Evolutionary conservation across 2,797 vertebrate genomes (phyloP).

Genomic region (Anguilla obscura): DNA sequence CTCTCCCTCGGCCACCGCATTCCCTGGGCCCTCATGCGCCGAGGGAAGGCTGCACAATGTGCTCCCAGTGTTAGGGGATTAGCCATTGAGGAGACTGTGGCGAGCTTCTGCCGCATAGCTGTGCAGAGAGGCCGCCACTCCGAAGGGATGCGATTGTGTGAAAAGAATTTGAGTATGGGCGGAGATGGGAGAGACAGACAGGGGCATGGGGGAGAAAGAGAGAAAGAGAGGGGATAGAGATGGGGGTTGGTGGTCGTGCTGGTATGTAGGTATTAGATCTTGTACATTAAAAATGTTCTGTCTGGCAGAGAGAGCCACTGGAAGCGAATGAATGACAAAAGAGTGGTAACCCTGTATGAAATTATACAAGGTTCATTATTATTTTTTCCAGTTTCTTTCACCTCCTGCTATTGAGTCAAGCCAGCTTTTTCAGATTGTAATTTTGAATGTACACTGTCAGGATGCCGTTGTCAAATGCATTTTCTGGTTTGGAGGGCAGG

Average conservation of each 20-base stretch:
- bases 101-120: conserved; percentile 59
- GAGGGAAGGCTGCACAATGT: conserved; percentile 62
- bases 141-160: conserved; percentile 42
- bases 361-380: conserved; percentile 41
- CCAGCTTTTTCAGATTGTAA: background rate
- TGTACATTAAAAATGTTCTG: conserved; percentile 25
- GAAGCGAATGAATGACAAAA: background rate
- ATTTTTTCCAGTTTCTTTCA: background rate
- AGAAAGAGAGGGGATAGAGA: conserved; percentile 42
- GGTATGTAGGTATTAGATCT: conserved; percentile 16
- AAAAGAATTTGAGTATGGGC: conserved; percentile 49
- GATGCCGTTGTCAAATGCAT: background rate
- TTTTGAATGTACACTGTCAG: background rate
- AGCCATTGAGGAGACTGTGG: conserved; percentile 74
- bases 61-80: conserved; percentile 76
- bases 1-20: conserved; percentile 57
- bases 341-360: conserved; percentile 18
- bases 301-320: background rate
- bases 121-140: conserved; percentile 44
- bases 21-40: conserved; percentile 71
- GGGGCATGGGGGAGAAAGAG: conserved; percentile 44
- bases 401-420: background rate
- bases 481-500: background rate
- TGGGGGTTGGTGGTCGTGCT: conserved; percentile 36
- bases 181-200: conserved; percentile 54